Conservation (phyloP, 2,797 vertebrate species). For the Sebastes paucispinis region DNA sequence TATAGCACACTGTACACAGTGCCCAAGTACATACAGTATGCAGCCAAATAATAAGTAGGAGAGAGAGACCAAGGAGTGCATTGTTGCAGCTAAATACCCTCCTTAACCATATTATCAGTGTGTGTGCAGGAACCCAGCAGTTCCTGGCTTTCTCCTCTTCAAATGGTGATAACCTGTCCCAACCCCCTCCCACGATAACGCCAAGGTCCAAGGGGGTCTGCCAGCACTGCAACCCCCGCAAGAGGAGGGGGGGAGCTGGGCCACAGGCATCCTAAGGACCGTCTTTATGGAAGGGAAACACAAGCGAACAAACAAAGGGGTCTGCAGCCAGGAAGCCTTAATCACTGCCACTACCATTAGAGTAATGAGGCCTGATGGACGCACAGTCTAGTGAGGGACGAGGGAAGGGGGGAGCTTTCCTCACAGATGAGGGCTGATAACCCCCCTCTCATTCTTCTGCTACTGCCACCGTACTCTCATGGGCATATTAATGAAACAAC, state of each 20-base stretch:
- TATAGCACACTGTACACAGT: background rate
- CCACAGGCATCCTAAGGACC: slow-evolving; percentile 65
- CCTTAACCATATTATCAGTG: slow-evolving; percentile 69
- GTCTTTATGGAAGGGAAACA: slow-evolving; percentile 74
- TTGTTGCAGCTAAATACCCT: slow-evolving; percentile 71
- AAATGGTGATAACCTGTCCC: slow-evolving; percentile 68
- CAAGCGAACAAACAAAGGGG: slow-evolving; percentile 77
- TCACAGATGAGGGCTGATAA: slow-evolving; percentile 75
- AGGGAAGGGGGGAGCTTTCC: slow-evolving; percentile 60
- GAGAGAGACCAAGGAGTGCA: slow-evolving; percentile 39
- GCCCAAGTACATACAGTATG: background rate
- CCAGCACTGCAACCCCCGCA: slow-evolving; percentile 50
- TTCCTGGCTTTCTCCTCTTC: slow-evolving; percentile 74
- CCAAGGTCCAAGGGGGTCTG: slow-evolving; percentile 68
- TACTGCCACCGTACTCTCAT: slow-evolving; percentile 59
- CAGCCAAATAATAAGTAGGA: slow-evolving; percentile 6
- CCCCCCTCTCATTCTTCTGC: slow-evolving; percentile 58
- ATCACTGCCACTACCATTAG: slow-evolving; percentile 81
- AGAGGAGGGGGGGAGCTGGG: slow-evolving; percentile 31
- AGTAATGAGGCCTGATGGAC: slow-evolving; percentile 85
- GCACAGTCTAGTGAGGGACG: slow-evolving; percentile 66
- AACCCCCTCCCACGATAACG: slow-evolving; percentile 57
- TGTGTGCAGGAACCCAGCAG: slow-evolving; percentile 71
- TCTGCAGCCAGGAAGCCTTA: slow-evolving; percentile 84
- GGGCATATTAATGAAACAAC: slow-evolving; percentile 74